phyloP scores from a whole-genome alignment of 2,888 invertebrate species.

The Eledone cirrhosa region DNA sequence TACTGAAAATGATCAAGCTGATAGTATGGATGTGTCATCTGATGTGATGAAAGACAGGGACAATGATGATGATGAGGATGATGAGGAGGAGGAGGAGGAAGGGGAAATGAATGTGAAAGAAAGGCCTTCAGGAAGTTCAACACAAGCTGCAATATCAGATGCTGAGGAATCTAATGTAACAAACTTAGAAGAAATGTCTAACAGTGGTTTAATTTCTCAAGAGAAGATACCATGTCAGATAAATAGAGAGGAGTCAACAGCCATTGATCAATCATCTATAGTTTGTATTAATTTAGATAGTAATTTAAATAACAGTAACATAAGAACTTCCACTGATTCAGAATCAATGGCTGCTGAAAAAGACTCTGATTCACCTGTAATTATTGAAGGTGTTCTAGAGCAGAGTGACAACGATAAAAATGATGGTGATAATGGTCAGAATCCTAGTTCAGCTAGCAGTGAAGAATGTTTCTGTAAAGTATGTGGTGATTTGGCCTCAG shows the following conservation, averaged over 20 bases:
- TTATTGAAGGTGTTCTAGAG: too few relatives aligned
- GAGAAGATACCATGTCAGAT: too few relatives aligned
- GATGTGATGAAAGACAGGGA: not conserved
- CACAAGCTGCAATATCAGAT: not conserved
- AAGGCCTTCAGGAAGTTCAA: not conserved
- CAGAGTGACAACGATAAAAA: too few relatives aligned
- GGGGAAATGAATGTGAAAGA: not conserved
- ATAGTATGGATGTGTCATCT: not conserved
- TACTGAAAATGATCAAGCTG: too few relatives aligned
- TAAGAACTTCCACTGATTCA: too few relatives aligned
- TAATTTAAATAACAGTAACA: not conserved
- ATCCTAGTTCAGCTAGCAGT: too few relatives aligned
- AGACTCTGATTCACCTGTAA: too few relatives aligned
- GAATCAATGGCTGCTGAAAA: too few relatives aligned
- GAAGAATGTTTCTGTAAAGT: slow-evolving; percentile 53
- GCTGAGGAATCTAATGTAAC: not conserved
- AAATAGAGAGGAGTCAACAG: too few relatives aligned
- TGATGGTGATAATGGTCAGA: too few relatives aligned
- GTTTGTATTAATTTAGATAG: slow-evolving; percentile 9
- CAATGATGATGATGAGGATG: not conserved
- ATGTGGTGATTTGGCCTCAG: slow-evolving; percentile 63
- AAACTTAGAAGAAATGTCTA: not conserved
- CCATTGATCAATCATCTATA: not conserved
- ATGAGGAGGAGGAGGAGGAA: not conserved
- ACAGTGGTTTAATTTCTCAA: too few relatives aligned